Conservation (phyloP, 1,140 invertebrate species). For the Bombus sylvicola region DNA sequence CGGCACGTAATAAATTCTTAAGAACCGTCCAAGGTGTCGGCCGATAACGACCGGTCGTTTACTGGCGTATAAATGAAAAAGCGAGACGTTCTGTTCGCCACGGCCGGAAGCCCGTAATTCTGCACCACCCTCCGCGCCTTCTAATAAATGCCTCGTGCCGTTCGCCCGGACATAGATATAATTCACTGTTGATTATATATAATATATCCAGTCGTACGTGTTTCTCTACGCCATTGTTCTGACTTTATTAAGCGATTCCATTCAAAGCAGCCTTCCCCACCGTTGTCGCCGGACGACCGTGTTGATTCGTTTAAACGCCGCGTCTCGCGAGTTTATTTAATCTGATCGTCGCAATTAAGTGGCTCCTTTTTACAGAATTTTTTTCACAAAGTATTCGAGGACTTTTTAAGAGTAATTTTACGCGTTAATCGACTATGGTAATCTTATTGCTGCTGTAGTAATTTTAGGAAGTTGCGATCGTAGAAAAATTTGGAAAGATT, state of each 20-base stretch:
- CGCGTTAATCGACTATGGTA: neutral
- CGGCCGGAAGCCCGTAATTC: conserved; percentile 66
- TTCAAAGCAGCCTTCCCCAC: neutral
- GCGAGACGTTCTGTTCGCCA: conserved; percentile 48
- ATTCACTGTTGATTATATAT: conserved; percentile 57
- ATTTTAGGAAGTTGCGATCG: neutral
- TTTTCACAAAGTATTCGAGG: neutral
- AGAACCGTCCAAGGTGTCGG: conserved; percentile 62
- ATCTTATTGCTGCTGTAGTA: neutral
- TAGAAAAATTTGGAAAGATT: too few species aligned
- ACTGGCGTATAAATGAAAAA: conserved; percentile 71
- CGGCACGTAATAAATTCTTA: conserved; percentile 65
- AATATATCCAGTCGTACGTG: conserved; percentile 35
- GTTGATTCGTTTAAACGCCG: neutral
- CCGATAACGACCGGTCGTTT: conserved; percentile 70
- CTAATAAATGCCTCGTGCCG: conserved; percentile 71
- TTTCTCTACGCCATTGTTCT: conserved; percentile 12
- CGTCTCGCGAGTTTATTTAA: neutral
- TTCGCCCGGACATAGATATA: conserved; percentile 60
- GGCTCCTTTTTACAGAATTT: neutral
- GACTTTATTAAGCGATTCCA: conserved; percentile 19
- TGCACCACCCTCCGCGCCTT: conserved; percentile 52
- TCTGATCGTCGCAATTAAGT: neutral
- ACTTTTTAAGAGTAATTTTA: neutral
- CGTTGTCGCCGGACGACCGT: neutral